These are phyloP conservation scores for Pseudolaguvia tuberculata DNA, from an alignment of 2,113 vertebrate species.

Conservation along the genomic window DNA sequence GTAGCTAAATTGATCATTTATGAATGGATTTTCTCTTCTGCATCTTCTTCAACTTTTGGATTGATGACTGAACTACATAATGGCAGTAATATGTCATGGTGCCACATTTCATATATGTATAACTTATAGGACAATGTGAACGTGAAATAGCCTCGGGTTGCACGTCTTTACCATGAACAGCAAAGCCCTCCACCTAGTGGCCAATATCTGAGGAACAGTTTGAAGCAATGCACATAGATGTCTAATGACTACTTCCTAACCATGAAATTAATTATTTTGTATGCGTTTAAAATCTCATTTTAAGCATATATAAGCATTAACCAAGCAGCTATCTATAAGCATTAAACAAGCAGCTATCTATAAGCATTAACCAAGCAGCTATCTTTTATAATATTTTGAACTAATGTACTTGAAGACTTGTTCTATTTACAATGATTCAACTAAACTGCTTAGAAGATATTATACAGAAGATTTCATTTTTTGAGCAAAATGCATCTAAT, in stretches of 20 bases:
- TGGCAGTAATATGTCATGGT: background rate
- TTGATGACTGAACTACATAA: background rate
- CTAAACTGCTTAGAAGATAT: background rate
- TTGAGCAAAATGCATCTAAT: background rate
- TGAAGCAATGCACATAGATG: background rate
- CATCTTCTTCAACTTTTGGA: background rate
- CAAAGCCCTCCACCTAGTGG: conserved; percentile 35
- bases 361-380: background rate
- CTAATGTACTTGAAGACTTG: background rate
- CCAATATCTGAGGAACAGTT: background rate
- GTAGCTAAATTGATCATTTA: background rate
- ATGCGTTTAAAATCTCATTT: too few species aligned
- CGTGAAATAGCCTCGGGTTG: background rate
- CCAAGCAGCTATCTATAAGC: background rate
- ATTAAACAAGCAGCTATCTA: background rate
- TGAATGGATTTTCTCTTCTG: background rate
- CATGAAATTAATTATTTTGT: background rate
- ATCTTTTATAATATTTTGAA: background rate
- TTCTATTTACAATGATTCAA: background rate
- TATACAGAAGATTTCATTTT: background rate
- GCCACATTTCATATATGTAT: background rate
- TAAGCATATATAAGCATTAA: background rate
- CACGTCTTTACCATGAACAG: background rate
- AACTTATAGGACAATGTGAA: background rate
- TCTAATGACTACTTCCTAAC: background rate